Base-by-base conservation (phyloP, 2,888 invertebrate species). In the Kuschelorhynchus macadamiae region DNA sequence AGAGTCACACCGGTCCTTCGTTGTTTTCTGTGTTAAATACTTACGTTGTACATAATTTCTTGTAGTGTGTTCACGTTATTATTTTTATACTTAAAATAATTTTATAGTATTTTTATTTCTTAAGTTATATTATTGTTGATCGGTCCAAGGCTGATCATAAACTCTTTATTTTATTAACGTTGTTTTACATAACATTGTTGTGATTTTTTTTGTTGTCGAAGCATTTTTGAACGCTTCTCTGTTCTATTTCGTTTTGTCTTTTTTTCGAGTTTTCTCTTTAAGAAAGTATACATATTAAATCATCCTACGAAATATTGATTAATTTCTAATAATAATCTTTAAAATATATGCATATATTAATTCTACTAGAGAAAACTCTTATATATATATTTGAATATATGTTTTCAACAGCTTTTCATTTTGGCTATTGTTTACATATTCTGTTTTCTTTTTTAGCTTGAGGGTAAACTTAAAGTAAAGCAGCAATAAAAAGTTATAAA, bases 11-110 rank as follows among this genome's bases (percentile, higher is more conserved):
- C 33, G 5, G 8, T 33, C 44, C 32, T 49, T 55, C 42, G 32
- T 63, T 63, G 32, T 68, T 63, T 62, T 52, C 63, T 63, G 63
- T 68, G 68, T 68, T 68, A 63, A 44, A 62, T 73, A 73, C 76
- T 80, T 78, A n/a, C 79, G 79, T 81, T 82, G 82, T 82, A 82
- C 70, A 82, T 82, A 81, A 75, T 75, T 50, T 47, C 39, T 62
- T 77, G 74, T 78, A 78, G 78, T 80, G 78, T 79, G 78, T 79
- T 81, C 77, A 78, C 78, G 79, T 81, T 81, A 77, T 76, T 76
- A 76, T 78, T 78, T 75, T 78, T 77, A 78, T 78, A 78, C 78
- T 77, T 77, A 76, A 78, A 79, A 73, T 77, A 77, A 76, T 56
- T 60, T 49, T 46, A 67, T 53, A 53, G 67, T 67, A 67, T 64